Conservation (phyloP, 1,140 invertebrate genomes). For the Battus philenor region DNA sequence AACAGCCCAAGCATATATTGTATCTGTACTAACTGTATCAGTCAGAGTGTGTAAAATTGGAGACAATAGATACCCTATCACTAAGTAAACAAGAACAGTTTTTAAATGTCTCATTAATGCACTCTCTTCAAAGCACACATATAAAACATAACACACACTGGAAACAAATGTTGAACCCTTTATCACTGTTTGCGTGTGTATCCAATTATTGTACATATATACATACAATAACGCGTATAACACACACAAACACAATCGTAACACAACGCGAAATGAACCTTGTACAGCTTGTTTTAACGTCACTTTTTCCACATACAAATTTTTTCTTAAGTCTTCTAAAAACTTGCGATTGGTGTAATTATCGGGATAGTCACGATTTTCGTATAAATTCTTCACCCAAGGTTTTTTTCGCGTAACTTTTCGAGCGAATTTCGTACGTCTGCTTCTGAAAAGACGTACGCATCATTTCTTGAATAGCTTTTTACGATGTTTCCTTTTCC, state of each 20-base stretch:
- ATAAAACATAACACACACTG: constrained; percentile 77
- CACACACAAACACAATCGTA: constrained; percentile 85
- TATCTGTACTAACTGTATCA: constrained; percentile 96
- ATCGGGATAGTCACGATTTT: constrained; percentile 90
- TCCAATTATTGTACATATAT: constrained; percentile 82
- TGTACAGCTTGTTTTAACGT: constrained; percentile 81
- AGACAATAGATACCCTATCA: constrained; percentile 90
- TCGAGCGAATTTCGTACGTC: constrained; percentile 39
- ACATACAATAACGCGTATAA: constrained; percentile 86
- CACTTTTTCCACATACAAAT: constrained; percentile 85
- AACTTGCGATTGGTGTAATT: constrained; percentile 94
- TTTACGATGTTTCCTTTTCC: constrained; percentile 5
- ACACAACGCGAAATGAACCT: constrained; percentile 83
- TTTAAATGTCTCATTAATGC: constrained; percentile 73
- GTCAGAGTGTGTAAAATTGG: constrained; percentile 96
- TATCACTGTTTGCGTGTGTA: constrained; percentile 79
- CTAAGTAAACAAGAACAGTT: constrained; percentile 86
- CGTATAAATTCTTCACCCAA: constrained; percentile 94
- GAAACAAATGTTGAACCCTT: constrained; percentile 75
- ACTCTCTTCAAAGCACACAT: constrained; percentile 57
- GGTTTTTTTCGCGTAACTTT: constrained; percentile 54
- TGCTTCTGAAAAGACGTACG: constrained; percentile 57
- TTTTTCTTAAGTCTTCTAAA: constrained; percentile 89
- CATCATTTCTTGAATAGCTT: constrained; percentile 26
- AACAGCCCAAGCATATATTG: constrained; percentile 94